Base-by-base conservation (phyloP, 1,140 invertebrate genomes). In the Mycetomoellerius zeteki region DNA sequence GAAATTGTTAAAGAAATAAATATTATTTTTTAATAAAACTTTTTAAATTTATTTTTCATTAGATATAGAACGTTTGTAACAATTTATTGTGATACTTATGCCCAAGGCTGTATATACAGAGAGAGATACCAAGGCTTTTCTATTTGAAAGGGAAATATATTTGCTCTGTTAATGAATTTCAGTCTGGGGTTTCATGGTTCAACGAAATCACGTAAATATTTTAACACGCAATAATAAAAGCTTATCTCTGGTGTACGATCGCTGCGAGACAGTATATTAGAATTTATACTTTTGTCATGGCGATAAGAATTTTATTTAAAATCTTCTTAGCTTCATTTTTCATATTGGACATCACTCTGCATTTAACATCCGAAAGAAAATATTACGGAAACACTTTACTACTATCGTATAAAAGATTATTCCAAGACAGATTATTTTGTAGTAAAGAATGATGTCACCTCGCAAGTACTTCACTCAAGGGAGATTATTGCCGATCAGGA, bases 401-500 rank as follows among this genome's bases (percentile, higher is more conserved):
- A 21, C 50, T 30, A 21, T 24, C 10, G 16, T n/a, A 54, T 43
- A 33, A 81, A 81, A 71, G 47, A 71, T 77, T 43, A 77, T 78
- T 54, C 8, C n/a, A 21, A 43, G 65, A 71, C 12, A 75, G 56
- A 84, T 84, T 60, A 82, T 82, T 56, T 58, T 60, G 43, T 77
- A 56, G 37, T n/a, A 73, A 75, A 60, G 19, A 62, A 60, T 12
- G 24, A 33, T 50, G 69, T 84, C 37, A 72, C 19, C 54, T 75
- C 12, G 69, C 69, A n/a, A 73, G 54, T 43, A 73, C 33, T 82
- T 73, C 16, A 24, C 50, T 43, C 69, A 19, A 72, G 67, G 33
- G 30, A 47, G 24, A 84, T 84, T 75, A 84, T 19, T 75, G 54
- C 54, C 80, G 50, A 84, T 84, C 69, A 50, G 10, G 47, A 33